Evolutionary conservation across 1,140 invertebrate genomes (phyloP).

Genomic region (Aphis craccivora): DNA sequence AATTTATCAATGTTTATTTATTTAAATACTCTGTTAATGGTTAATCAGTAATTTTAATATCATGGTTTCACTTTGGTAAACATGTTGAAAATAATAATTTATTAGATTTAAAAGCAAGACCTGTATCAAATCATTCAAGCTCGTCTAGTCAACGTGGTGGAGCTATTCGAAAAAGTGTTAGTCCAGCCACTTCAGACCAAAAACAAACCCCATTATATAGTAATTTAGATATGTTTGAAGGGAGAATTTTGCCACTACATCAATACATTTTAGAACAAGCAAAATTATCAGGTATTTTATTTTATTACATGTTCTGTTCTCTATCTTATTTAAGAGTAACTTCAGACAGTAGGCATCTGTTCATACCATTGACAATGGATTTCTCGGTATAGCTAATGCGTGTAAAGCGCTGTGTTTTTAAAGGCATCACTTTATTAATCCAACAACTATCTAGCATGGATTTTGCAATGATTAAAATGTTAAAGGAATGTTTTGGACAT

Average conservation of each 20-base stretch:
- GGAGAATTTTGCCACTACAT: slow-evolving; percentile 79
- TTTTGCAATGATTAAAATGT: not conserved
- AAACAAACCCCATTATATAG: slow-evolving; percentile 70
- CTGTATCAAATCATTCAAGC: slow-evolving; percentile 56
- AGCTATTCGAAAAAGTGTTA: slow-evolving; percentile 47
- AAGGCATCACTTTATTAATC: not conserved
- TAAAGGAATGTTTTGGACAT: not conserved
- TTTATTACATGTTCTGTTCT: not conserved
- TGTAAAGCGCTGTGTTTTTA: not conserved
- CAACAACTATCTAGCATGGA: not conserved
- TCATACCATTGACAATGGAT: not conserved
- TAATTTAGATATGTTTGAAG: slow-evolving; percentile 70
- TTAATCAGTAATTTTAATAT: not conserved
- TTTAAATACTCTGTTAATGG: not conserved
- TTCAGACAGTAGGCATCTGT: not conserved
- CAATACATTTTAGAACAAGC: slow-evolving; percentile 89
- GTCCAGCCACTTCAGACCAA: slow-evolving; percentile 45
- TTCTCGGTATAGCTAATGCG: too few relatives aligned
- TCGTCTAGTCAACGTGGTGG: slow-evolving; percentile 53
- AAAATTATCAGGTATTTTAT: slow-evolving; percentile 71
- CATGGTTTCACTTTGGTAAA: not conserved
- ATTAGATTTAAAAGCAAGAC: slow-evolving; percentile 43
- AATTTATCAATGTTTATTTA: not conserved
- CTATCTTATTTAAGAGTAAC: not conserved
- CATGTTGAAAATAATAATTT: not conserved